Base-by-base conservation (phyloP, 2,113 vertebrate genomes). In the Mesoclemmys tuberculata region DNA sequence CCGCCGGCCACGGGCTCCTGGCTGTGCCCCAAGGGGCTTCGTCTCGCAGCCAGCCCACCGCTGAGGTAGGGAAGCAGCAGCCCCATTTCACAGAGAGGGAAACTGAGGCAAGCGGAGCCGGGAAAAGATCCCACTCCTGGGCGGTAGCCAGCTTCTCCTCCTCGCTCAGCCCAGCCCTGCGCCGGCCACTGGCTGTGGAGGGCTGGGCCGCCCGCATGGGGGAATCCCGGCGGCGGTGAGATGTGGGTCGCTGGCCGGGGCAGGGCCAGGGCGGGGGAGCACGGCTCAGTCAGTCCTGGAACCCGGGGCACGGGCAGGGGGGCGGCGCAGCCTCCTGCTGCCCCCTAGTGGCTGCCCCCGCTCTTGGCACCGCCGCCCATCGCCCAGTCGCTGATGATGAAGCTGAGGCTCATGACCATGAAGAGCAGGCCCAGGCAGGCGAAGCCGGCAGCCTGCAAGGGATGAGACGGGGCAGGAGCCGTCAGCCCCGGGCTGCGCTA, bases 351-450 rank as follows among this genome's bases (percentile, higher is more conserved):
- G 97, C 98, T 99, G 87, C 99, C 99, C 0, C 97, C 98, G 1
- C 98, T 98, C 82, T 64, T 98, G 93, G 97, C 89, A n/a, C n/a
- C n/a, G 19, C 94, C 97, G 1, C 99, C 99, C 0, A 97, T 97
- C 87, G 98, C 98, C 99, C 99, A 99, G 97, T 99, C 99, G 3
- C 98, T 99, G 98, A 99, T 98, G 95, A 99, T 99, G 98, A 99
- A 99, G 96, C 99, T 99, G 98, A 99, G 96, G 93, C 99, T 99
- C 99, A 99, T 99, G 85, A 98, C 98, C 99, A 99, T 99, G 97
- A 99, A 99, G 96, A 98, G 97, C 93, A 99, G 93, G 0, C 99
- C 99, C 12, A 99, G 96, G 74, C 97, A 98, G 81, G 99, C 99
- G 5, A 99, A 99, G 96, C 99, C 99, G 49, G 97, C 97, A 85